Percentiles rank a stretch among this genome's conserved stretches.
Conservation (phyloP, 2,113 vertebrate genomes). For the Haliaeetus leucogaster region DNA sequence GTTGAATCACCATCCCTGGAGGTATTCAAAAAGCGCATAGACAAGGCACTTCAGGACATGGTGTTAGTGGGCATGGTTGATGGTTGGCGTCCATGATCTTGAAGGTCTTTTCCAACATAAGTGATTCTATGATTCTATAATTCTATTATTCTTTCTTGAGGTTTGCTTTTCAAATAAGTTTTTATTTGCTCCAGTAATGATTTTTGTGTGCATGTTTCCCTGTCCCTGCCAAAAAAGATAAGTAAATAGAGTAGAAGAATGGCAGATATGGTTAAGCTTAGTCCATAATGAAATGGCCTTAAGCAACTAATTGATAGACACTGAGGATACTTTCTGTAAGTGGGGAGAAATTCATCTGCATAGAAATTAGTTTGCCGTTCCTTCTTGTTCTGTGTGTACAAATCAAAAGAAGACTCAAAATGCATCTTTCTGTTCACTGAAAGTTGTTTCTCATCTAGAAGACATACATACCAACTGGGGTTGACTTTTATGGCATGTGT, state of each 20-base stretch:
- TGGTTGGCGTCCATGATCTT: too few species aligned
- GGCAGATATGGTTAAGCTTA: neutral
- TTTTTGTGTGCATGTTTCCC: neutral
- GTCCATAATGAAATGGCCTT: neutral
- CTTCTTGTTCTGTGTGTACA: neutral
- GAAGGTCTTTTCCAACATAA: too few species aligned
- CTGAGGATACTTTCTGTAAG: neutral
- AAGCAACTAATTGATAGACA: neutral
- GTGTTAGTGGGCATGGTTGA: too few species aligned
- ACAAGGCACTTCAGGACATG: too few species aligned
- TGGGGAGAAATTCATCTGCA: neutral
- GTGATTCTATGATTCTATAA: too few species aligned
- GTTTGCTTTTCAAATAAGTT: neutral
- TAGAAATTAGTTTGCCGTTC: neutral
- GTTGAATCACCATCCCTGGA: too few species aligned
- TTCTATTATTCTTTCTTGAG: neutral
- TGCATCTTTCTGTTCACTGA: neutral
- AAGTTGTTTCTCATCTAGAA: neutral
- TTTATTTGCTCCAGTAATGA: neutral
- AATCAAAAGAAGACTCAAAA: neutral
- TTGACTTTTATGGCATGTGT: neutral
- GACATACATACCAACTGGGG: neutral
- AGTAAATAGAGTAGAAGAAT: neutral
- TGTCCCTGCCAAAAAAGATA: neutral
- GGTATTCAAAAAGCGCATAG: too few species aligned